Evolutionary conservation across 2,888 invertebrate species (phyloP).

Genomic region (Dasysyrphus albostriatus): DNA sequence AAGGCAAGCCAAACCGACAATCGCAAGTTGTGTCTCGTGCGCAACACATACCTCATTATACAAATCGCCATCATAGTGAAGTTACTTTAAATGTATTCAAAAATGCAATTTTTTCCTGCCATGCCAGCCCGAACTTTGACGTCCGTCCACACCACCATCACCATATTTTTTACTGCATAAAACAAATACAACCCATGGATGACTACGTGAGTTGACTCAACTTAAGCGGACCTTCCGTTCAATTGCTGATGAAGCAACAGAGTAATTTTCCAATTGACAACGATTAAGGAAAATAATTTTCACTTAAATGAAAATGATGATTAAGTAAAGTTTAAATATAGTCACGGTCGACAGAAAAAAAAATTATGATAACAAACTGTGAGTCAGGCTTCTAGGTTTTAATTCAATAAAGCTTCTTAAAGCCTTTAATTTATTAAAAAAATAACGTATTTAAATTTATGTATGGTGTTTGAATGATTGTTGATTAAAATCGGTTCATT

Average conservation of each 20-base stretch:
- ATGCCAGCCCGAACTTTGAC: conserved; percentile 55
- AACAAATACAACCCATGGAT: conserved; percentile 28
- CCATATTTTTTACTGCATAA: background rate
- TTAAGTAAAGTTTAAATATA: conserved; percentile 27
- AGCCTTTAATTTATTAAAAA: too few relatives aligned
- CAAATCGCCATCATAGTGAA: conserved; percentile 36
- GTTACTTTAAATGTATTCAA: conserved; percentile 15
- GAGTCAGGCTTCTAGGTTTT: background rate
- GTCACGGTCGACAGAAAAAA: background rate
- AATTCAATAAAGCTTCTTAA: background rate
- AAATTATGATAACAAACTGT: conserved; percentile 6
- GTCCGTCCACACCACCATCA: conserved; percentile 18
- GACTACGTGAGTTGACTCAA: conserved; percentile 71
- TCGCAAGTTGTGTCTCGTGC: conserved; percentile 46
- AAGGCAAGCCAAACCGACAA: conserved; percentile 31
- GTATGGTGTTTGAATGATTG: too few relatives aligned
- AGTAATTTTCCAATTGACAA: conserved; percentile 72
- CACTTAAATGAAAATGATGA: conserved; percentile 36
- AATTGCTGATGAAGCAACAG: conserved; percentile 42
- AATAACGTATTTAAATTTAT: too few relatives aligned
- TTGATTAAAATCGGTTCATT: too few relatives aligned
- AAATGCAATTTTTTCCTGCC: conserved; percentile 39
- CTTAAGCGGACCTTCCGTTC: conserved; percentile 61
- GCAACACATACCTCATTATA: conserved; percentile 58
- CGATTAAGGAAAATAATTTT: conserved; percentile 67